A percentile compares a stretch with the other conserved stretches of the same genome.
Conservation (phyloP, 1,140 invertebrate species). For the Apocrypta bakeri region DNA sequence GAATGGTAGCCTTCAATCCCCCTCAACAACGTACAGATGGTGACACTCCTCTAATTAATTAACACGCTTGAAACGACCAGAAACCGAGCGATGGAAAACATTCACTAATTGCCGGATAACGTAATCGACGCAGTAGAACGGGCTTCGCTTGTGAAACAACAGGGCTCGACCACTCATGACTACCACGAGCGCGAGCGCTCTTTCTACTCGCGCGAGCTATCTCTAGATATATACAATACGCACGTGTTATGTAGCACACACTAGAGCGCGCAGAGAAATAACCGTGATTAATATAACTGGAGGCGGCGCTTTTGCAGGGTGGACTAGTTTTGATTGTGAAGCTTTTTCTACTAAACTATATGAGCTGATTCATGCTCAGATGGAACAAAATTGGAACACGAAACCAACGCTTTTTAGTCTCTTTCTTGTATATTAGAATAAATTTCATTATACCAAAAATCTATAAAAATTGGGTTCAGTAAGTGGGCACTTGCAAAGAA, state of each 20-base stretch:
- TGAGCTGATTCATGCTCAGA: too few species aligned
- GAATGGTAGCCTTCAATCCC: conserved; percentile 5
- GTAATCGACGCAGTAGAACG: conserved; percentile 49
- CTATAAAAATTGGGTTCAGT: too few species aligned
- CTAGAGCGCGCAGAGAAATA: too few species aligned
- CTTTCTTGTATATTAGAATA: too few species aligned
- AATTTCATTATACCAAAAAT: too few species aligned
- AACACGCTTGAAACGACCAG: conserved; percentile 56
- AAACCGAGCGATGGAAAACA: conserved; percentile 55
- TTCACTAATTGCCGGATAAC: conserved; percentile 57
- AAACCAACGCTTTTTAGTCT: too few species aligned
- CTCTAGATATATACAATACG: too few species aligned
- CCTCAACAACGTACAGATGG: not conserved
- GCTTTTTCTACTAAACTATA: too few species aligned
- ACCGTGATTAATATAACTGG: not conserved
- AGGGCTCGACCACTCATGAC: conserved; percentile 5
- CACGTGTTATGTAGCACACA: too few species aligned
- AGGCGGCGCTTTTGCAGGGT: not conserved
- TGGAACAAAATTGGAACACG: too few species aligned
- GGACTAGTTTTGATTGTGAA: too few species aligned
- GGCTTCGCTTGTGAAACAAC: conserved; percentile 55
- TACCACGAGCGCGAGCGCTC: not conserved
- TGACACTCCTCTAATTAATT: conserved; percentile 54
- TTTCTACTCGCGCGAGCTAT: not conserved
- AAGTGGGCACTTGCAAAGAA: too few species aligned